Evolutionary conservation across 2,797 vertebrate species (phyloP).

Genomic region (Tragopan temminckii): DNA sequence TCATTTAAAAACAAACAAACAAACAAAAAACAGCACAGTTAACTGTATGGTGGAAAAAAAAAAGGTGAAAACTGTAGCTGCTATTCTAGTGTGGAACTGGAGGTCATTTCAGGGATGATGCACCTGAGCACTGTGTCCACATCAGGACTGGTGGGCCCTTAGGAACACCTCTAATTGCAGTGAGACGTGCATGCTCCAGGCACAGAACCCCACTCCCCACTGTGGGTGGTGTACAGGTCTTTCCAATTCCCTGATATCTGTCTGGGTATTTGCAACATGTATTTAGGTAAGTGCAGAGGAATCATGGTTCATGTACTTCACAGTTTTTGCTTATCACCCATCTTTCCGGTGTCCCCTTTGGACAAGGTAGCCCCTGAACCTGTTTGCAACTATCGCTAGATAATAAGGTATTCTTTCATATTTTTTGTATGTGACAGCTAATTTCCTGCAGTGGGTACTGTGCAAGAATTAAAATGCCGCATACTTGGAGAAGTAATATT

Average conservation of each 20-base stretch:
- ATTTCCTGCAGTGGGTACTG: background rate
- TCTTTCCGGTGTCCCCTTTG: background rate
- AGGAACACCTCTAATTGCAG: background rate
- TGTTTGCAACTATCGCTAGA: background rate
- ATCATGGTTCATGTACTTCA: background rate
- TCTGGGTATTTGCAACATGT: background rate
- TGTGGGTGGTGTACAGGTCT: background rate
- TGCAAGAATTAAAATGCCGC: background rate
- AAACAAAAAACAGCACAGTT: background rate
- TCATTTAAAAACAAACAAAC: background rate
- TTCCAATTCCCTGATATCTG: background rate
- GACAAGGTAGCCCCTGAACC: background rate
- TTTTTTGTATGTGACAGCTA: rapidly evolving
- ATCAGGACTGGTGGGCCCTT: too few relatives aligned
- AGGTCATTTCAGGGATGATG: background rate
- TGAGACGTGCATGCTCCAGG: background rate
- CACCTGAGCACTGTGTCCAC: background rate
- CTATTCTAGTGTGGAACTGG: rapidly evolving
- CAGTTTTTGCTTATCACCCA: background rate
- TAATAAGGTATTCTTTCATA: background rate
- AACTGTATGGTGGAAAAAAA: background rate
- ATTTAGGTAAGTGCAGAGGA: background rate
- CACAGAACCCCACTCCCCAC: rapidly evolving
- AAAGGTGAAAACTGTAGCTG: background rate
- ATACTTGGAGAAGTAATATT: background rate